Conservation (phyloP, 2,797 vertebrate genomes). For the Sandelia bainsii region DNA sequence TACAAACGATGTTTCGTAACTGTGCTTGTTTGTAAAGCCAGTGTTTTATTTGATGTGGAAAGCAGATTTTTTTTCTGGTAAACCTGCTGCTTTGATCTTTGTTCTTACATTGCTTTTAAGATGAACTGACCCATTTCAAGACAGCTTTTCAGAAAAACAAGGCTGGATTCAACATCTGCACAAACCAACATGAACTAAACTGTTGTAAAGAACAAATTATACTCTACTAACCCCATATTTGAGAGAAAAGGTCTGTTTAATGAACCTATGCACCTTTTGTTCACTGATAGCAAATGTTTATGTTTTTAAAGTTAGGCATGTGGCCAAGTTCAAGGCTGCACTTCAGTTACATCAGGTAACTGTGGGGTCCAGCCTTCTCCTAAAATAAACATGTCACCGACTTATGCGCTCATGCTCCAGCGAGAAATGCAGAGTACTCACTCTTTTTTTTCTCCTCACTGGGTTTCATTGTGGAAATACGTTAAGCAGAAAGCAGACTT, state of each 20-base stretch:
- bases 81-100: slow-evolving; percentile 18
- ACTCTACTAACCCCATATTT: too few species aligned
- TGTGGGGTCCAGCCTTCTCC: slow-evolving; percentile 53
- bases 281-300: slow-evolving; percentile 30
- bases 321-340: slow-evolving; percentile 67
- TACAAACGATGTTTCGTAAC: slow-evolving; percentile 9
- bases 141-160: background rate
- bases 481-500: slow-evolving; percentile 47
- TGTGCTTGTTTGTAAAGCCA: background rate
- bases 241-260: background rate
- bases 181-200: background rate
- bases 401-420: slow-evolving; percentile 42
- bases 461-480: slow-evolving; percentile 18
- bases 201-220: background rate
- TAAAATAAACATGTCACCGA: slow-evolving; percentile 74
- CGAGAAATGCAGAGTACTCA: slow-evolving; percentile 61
- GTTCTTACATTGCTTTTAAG: slow-evolving; percentile 28
- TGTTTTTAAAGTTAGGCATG: slow-evolving; percentile 46
- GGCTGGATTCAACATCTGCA: background rate
- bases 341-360: slow-evolving; percentile 66
- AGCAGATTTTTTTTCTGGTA: slow-evolving; percentile 14
- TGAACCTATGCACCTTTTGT: background rate
- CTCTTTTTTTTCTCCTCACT: slow-evolving; percentile 58
- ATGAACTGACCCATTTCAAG: slow-evolving; percentile 6
- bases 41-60: slow-evolving; percentile 29